phyloP scores from a whole-genome alignment of 2,888 invertebrate species.

The Liodrosophila aerea region DNA sequence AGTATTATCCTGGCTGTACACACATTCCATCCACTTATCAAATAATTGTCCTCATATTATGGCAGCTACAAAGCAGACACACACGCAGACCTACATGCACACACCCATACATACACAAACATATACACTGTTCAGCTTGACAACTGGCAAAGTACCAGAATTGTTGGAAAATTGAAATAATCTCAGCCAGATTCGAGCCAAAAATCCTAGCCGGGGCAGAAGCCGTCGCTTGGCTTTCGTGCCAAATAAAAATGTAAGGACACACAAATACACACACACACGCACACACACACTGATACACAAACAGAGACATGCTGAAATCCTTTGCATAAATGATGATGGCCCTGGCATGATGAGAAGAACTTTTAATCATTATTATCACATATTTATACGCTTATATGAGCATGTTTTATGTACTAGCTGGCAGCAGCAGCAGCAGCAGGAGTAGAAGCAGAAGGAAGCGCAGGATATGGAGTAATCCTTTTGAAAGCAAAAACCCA shows the following conservation, averaged over 20 bases:
- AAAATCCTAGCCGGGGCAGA: conserved; percentile 27
- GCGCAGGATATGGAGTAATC: conserved; percentile 57
- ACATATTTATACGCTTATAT: conserved; percentile 81
- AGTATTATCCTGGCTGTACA: conserved; percentile 31
- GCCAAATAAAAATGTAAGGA: conserved; percentile 76
- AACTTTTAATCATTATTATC: conserved; percentile 80
- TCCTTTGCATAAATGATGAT: conserved; percentile 79
- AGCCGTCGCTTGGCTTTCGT: conserved; percentile 49
- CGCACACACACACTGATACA: conserved; percentile 8
- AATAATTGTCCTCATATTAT: conserved; percentile 75
- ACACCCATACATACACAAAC: conserved; percentile 1
- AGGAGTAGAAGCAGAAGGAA: background rate
- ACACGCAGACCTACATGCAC: conserved; percentile 24
- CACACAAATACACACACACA: conserved; percentile 28
- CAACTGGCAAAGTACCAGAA: conserved; percentile 47
- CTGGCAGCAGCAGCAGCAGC: conserved; percentile 29
- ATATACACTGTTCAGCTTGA: too few relatives aligned
- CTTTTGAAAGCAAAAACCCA: conserved; percentile 77
- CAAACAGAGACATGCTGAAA: conserved; percentile 44
- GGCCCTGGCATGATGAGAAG: conserved; percentile 73
- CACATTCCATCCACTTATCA: conserved; percentile 68
- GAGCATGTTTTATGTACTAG: conserved; percentile 81
- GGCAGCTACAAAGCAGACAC: conserved; percentile 48
- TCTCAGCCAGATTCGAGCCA: conserved; percentile 41
- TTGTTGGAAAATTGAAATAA: conserved; percentile 67